Percentiles rank a stretch among this genome's conserved stretches.
Evolutionary conservation across 2,113 vertebrate genomes (phyloP).

Genomic region (Pitta sordida): DNA sequence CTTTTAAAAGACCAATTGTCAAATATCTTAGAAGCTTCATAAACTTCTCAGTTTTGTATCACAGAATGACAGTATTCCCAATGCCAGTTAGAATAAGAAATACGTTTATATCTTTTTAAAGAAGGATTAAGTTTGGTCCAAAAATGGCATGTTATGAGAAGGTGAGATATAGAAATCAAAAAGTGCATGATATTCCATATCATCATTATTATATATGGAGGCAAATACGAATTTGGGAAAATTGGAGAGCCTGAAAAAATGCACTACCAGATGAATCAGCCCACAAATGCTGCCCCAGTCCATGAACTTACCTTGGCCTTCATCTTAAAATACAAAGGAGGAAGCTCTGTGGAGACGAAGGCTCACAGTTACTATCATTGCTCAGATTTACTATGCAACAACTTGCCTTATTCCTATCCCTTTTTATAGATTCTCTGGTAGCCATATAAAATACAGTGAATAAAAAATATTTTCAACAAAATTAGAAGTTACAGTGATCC

Average conservation of each 20-base stretch:
- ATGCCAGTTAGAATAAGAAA: not conserved
- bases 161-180: not conserved
- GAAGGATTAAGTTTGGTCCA: not conserved
- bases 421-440: not conserved
- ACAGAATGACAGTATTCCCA: not conserved
- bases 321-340: not conserved
- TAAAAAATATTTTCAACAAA: not conserved
- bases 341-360: not conserved
- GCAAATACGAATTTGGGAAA: not conserved
- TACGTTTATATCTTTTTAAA: not conserved
- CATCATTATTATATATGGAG: not conserved
- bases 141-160: not conserved
- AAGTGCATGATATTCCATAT: not conserved
- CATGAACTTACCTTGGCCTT: not conserved
- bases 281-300: not conserved
- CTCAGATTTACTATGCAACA: not conserved
- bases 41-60: not conserved
- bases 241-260: not conserved
- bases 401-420: not conserved
- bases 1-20: rapidly evolving
- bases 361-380: no score
- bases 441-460: not conserved
- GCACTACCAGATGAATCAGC: not conserved
- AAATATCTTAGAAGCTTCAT: not conserved
- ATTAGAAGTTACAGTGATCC: not conserved